A percentile compares a stretch with the other conserved stretches of the same genome.
These are phyloP conservation scores for Zaprionus camerounensis DNA, from an alignment of 1,140 invertebrate species.

Conservation along the genomic window DNA sequence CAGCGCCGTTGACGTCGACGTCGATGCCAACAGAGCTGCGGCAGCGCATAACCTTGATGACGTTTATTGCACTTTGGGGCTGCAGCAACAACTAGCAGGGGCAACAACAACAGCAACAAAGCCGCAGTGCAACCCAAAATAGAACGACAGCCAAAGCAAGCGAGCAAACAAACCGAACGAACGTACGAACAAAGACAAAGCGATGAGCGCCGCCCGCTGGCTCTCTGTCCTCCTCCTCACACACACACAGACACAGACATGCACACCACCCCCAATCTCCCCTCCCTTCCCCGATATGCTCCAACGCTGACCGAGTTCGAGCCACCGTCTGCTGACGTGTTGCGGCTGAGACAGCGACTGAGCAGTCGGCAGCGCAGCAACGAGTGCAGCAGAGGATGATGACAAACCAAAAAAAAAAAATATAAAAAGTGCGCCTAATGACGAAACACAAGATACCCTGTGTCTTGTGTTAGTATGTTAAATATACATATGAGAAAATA, in stretches of 20 bases:
- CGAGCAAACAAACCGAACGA: constrained; percentile 53
- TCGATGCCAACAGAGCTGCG: constrained; percentile 37
- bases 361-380: constrained; percentile 29
- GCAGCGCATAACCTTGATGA: constrained; percentile 71
- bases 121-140: constrained; percentile 53
- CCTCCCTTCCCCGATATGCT: constrained; percentile 8
- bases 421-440: constrained; percentile 2
- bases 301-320: constrained; percentile 60
- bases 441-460: constrained; percentile 1
- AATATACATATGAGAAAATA: neutral
- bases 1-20: constrained; percentile 26
- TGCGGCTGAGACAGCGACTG: constrained; percentile 28
- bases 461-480: neutral
- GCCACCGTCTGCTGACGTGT: constrained; percentile 52
- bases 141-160: constrained; percentile 56
- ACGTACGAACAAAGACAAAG: constrained; percentile 45
- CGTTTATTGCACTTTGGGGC: constrained; percentile 75
- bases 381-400: constrained; percentile 41
- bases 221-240: constrained; percentile 9
- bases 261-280: neutral
- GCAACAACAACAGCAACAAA: constrained; percentile 27
- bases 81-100: constrained; percentile 29
- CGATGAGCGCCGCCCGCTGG: constrained; percentile 35
- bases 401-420: constrained; percentile 51
- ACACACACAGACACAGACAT: too few species aligned